Percentiles rank a stretch among this genome's conserved stretches.
Evolutionary conservation across 2,797 vertebrate genomes (phyloP).

Genomic region (Micromesistius poutassou): DNA sequence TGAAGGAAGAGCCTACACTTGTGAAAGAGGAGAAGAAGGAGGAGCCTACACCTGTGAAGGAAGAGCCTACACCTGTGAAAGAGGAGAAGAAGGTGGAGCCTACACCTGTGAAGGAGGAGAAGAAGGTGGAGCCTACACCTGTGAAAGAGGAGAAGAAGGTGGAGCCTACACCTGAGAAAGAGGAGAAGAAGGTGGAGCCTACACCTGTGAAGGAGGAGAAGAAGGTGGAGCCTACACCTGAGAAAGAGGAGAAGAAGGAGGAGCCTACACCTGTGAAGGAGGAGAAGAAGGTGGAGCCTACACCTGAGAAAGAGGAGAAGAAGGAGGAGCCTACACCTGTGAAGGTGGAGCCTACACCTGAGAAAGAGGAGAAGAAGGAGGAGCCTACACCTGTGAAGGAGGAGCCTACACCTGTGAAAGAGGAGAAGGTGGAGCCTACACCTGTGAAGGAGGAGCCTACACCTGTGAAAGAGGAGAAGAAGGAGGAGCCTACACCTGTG

Average conservation of each 20-base stretch:
- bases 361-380: not conserved
- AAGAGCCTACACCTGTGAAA: not conserved
- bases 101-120: too few species aligned
- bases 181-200: slow-evolving; percentile 19
- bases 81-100: slow-evolving; percentile 24
- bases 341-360: slow-evolving; percentile 9
- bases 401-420: slow-evolving; percentile 24
- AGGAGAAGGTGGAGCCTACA: slow-evolving; percentile 42
- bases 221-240: slow-evolving; percentile 28
- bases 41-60: not conserved
- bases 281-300: slow-evolving; percentile 59
- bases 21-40: slow-evolving; percentile 6
- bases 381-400: not conserved
- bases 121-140: too few species aligned
- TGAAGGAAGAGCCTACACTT: slow-evolving; percentile 26
- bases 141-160: too few species aligned
- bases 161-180: too few species aligned
- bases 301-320: slow-evolving; percentile 51
- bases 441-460: too few species aligned
- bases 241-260: slow-evolving; percentile 62
- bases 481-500: too few species aligned
- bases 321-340: slow-evolving; percentile 50
- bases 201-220: slow-evolving; percentile 15
- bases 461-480: too few species aligned
- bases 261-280: slow-evolving; percentile 52